Percentiles rank a stretch among this genome's conserved stretches.
Evolutionary conservation across 37 sponge, comb jelly and placozoan species (phyloP).

Genomic region (Chondrosia reniformis): DNA sequence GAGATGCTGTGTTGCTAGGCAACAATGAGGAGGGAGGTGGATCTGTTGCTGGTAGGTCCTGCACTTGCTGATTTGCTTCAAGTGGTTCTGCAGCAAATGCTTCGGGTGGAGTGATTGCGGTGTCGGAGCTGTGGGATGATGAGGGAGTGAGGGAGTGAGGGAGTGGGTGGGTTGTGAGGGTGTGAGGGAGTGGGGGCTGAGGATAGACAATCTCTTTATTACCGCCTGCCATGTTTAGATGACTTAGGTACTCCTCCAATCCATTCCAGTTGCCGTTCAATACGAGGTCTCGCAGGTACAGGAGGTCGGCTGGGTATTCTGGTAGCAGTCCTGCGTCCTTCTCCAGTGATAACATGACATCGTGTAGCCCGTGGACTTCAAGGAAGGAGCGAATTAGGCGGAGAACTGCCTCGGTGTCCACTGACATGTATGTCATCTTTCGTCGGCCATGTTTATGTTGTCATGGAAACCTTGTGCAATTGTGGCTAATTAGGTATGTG

Average conservation of each 20-base stretch:
- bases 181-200: too few relatives aligned
- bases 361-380: neutral
- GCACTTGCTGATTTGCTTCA: too few relatives aligned
- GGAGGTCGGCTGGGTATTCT: constrained; percentile 42
- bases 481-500: too few relatives aligned
- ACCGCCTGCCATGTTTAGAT: constrained; percentile 8
- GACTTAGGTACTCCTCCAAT: constrained; percentile 39
- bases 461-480: neutral
- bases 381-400: neutral
- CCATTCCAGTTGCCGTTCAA: constrained; percentile 71
- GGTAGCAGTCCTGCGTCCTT: neutral
- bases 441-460: constrained; percentile 1
- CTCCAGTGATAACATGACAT: neutral
- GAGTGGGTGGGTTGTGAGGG: too few relatives aligned
- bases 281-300: constrained; percentile 56
- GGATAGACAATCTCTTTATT: constrained; percentile 15
- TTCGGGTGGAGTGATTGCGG: too few relatives aligned
- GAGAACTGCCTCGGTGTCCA: neutral
- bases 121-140: too few relatives aligned
- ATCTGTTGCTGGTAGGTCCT: too few relatives aligned
- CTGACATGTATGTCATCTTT: neutral
- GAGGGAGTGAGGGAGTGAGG: too few relatives aligned
- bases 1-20: too few relatives aligned
- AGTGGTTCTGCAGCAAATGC: too few relatives aligned
- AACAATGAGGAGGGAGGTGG: too few relatives aligned